These are phyloP conservation scores for Drosophila repletoides DNA, from an alignment of 1,140 invertebrate genomes.

Conservation along the genomic window DNA sequence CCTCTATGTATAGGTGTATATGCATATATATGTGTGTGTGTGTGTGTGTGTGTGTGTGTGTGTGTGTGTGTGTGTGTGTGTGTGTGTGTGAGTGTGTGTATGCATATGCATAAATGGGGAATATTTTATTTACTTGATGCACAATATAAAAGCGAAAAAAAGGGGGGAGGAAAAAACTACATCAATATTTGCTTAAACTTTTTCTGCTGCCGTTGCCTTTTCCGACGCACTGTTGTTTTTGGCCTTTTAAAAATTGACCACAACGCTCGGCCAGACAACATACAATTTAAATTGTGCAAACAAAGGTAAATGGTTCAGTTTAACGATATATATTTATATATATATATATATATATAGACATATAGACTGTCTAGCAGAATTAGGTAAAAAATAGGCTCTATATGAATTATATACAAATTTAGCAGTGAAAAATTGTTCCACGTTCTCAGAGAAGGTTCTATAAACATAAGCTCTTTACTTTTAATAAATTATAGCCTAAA, in stretches of 20 bases:
- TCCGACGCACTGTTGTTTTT: constrained; percentile 23
- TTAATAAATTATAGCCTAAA: no score
- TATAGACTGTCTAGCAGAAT: no score
- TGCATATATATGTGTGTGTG: constrained; percentile 52
- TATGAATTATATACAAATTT: no score
- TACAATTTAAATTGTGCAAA: constrained; percentile 27
- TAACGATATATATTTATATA: no score
- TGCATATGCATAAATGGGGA: constrained; percentile 62
- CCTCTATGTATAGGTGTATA: no score
- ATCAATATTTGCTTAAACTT: constrained; percentile 68
- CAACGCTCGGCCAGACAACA: constrained; percentile 18
- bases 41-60: constrained; percentile 45
- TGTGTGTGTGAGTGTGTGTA: constrained; percentile 51
- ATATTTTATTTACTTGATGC: constrained; percentile 56
- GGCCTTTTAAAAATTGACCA: constrained; percentile 34
- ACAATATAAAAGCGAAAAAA: constrained; percentile 28
- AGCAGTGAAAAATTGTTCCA: no score
- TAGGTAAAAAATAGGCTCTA: no score
- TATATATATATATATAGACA: no score
- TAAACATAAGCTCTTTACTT: no score
- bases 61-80: constrained; percentile 47
- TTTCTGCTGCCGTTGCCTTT: constrained; percentile 19
- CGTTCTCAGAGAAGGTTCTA: no score
- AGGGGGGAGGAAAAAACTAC: constrained; percentile 36
- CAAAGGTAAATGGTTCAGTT: neutral